Conservation (phyloP, 2,113 vertebrate genomes). For the Lates calcarifer region DNA sequence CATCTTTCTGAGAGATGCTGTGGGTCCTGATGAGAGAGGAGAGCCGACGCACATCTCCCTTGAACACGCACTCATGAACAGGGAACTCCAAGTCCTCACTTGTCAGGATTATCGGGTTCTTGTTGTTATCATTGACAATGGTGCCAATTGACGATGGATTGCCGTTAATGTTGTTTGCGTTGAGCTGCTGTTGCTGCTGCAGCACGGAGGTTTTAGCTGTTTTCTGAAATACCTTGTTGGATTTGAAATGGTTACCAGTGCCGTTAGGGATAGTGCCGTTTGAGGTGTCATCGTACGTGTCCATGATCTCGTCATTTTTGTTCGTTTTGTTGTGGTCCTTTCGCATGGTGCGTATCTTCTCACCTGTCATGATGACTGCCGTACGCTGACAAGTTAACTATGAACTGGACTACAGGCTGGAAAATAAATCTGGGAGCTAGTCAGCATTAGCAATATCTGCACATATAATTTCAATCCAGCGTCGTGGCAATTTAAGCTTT, state of each 20-base stretch:
- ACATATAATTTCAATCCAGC: neutral
- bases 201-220: conserved; percentile 61
- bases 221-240: conserved; percentile 83
- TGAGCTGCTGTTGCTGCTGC: conserved; percentile 82
- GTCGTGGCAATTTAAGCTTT: neutral
- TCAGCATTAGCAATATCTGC: conserved; percentile 10
- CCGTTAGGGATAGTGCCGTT: conserved; percentile 80
- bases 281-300: conserved; percentile 88
- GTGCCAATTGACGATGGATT: conserved; percentile 56
- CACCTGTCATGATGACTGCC: conserved; percentile 88
- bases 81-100: conserved; percentile 84
- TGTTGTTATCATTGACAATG: conserved; percentile 77
- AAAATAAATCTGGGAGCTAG: neutral
- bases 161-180: conserved; percentile 79
- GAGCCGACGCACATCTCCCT: conserved; percentile 91
- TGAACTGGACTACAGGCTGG: neutral
- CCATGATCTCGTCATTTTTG: conserved; percentile 89
- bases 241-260: conserved; percentile 75
- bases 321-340: conserved; percentile 89
- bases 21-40: conserved; percentile 95
- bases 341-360: conserved; percentile 91
- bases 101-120: conserved; percentile 80
- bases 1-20: conserved; percentile 95
- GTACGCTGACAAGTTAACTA: conserved; percentile 10
- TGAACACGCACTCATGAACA: conserved; percentile 95